Evolutionary conservation across 2,113 vertebrate species (phyloP).

Genomic region (Scatophagus argus): DNA sequence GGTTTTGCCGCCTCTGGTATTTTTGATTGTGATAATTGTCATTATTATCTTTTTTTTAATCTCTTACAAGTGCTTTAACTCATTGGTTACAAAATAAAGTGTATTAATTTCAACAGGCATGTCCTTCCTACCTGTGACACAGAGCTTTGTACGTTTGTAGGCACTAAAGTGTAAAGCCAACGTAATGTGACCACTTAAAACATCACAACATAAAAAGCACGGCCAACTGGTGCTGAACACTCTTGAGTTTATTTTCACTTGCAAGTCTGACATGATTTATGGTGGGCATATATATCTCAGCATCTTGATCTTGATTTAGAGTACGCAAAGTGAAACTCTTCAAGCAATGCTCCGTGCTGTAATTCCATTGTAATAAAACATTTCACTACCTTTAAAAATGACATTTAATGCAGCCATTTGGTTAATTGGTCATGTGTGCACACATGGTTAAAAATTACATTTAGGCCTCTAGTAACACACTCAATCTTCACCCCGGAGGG

Average conservation of each 20-base stretch:
- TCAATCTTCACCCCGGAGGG: conserved; percentile 1
- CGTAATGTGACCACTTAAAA: not conserved
- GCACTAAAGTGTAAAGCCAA: too few species aligned
- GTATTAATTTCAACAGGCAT: too few species aligned
- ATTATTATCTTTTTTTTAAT: too few species aligned
- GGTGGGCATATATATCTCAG: not conserved
- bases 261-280: not conserved
- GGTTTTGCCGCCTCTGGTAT: too few species aligned
- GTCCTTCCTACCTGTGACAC: too few species aligned
- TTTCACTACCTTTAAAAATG: conserved; percentile 4
- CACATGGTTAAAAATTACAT: conserved; percentile 46
- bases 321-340: not conserved
- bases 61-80: too few species aligned
- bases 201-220: not conserved
- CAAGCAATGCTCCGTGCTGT: not conserved
- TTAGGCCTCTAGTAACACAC: conserved; percentile 10
- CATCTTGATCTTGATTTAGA: not conserved
- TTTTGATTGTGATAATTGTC: too few species aligned
- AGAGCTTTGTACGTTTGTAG: too few species aligned
- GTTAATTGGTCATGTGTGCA: conserved; percentile 31
- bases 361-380: not conserved
- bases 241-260: too few species aligned
- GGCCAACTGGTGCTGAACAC: not conserved
- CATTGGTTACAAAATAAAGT: too few species aligned
- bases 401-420: conserved; percentile 14